Evolutionary conservation across 2,797 vertebrate genomes (phyloP).

Genomic region (Enteromius mattozi): DNA sequence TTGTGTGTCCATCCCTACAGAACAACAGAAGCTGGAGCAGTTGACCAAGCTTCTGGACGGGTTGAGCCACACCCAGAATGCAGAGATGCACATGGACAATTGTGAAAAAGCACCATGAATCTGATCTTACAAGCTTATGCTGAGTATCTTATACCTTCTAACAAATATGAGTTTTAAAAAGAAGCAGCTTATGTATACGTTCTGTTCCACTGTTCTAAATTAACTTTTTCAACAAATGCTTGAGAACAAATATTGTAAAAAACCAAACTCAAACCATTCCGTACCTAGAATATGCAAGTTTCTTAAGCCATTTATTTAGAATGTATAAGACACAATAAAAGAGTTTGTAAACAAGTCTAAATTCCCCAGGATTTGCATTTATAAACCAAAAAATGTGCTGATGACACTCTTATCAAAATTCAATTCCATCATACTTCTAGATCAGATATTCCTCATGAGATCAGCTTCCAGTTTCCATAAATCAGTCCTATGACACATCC

Average conservation of each 20-base stretch:
- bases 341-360: constrained; percentile 47
- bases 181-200: not conserved
- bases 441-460: constrained; percentile 29
- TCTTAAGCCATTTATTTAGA: constrained; percentile 41
- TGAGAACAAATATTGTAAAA: not conserved
- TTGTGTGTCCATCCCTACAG: constrained; percentile 37
- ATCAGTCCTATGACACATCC: constrained; percentile 51
- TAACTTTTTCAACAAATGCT: not conserved
- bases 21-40: constrained; percentile 56
- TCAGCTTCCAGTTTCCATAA: constrained; percentile 22
- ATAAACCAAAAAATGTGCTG: constrained; percentile 2
- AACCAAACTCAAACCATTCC: constrained; percentile 1
- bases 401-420: constrained; percentile 36
- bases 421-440: constrained; percentile 28
- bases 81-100: constrained; percentile 19
- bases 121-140: constrained; percentile 9
- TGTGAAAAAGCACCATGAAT: constrained; percentile 37
- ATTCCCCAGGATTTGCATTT: constrained; percentile 38
- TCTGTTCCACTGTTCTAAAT: not conserved
- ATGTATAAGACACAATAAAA: constrained; percentile 53
- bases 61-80: constrained; percentile 35
- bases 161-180: constrained; percentile 8
- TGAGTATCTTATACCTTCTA: not conserved
- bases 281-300: constrained; percentile 23
- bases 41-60: constrained; percentile 48